Evolutionary conservation across 2,113 vertebrate genomes (phyloP), one percentile per base, ranked within the genome.

Genomic region (Circaetus cinerascens): DNA sequence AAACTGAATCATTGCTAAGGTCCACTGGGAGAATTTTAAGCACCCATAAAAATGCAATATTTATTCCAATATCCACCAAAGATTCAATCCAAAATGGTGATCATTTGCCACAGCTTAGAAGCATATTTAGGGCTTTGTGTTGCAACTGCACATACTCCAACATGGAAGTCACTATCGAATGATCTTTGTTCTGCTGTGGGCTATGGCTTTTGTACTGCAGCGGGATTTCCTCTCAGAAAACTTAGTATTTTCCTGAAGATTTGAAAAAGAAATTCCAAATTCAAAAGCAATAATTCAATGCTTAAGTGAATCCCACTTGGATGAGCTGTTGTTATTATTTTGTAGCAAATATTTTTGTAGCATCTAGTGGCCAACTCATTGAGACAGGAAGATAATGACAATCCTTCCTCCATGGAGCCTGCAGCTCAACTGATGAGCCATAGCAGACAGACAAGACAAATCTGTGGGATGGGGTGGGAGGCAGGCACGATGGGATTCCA

Each of bases 201-300:
- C 40, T 71, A 3, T 14, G 43, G 36, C 13, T 87, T 57, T 87
- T 73, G 17, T 29, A 38, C 18, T 45, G 30, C 32, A 34, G 60
- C 50, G 48, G n/a, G 32, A 91, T 90, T 95, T 88, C 45, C 57
- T 76, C 50, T 82, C 41, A 41, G 57, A 93, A 94, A 81, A 81
- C 0, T 0, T 23, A 57, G 26, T 41, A 27, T 86, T 88, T 97
- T 90, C 73, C 45, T 53, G 36, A 82, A 76, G n/a, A 62, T 73
- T 36, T 94, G 53, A 64, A 19, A 15, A 38, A 89, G 43, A 81
- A 79, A 73, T 89, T 84, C 64, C 62, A 38, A 91, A 87, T 72
- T 79, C 48, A 85, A 95, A 95, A 85, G 89, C 62, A 89, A 66
- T 94, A 93, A 92, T 34, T 69, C 57, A 40, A 32, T 38, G 53